These are phyloP conservation scores for Atherix ibis DNA, from an alignment of 2,888 invertebrate genomes.

Conservation along the genomic window DNA sequence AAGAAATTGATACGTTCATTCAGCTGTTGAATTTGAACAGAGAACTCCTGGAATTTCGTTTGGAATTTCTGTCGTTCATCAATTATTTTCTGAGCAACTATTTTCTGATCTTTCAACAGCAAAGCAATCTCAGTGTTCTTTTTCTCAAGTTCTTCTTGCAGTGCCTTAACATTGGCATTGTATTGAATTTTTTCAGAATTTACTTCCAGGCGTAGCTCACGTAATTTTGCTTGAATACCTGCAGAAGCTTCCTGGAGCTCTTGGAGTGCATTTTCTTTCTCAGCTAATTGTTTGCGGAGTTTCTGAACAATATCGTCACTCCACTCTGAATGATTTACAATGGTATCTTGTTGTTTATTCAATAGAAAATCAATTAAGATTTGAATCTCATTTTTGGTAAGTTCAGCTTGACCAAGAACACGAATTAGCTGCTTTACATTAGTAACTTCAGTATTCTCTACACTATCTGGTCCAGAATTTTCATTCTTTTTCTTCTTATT, in stretches of 20 bases:
- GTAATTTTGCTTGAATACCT: constrained; percentile 60
- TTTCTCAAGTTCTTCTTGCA: constrained; percentile 22
- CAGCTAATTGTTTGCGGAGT: constrained; percentile 73
- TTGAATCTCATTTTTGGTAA: constrained; percentile 78
- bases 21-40: constrained; percentile 23
- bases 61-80: constrained; percentile 30
- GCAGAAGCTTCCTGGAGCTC: constrained; percentile 62
- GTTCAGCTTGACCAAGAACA: constrained; percentile 61
- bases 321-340: constrained; percentile 68
- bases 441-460: constrained; percentile 52
- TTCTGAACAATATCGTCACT: constrained; percentile 77
- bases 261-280: constrained; percentile 61
- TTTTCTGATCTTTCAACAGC: constrained; percentile 25
- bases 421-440: constrained; percentile 53
- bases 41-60: constrained; percentile 24
- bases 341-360: constrained; percentile 72
- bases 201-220: constrained; percentile 49
- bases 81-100: constrained; percentile 23
- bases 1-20: constrained; percentile 16
- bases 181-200: constrained; percentile 28
- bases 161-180: constrained; percentile 23
- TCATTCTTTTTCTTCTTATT: constrained; percentile 45
- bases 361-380: constrained; percentile 74
- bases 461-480: constrained; percentile 29
- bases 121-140: constrained; percentile 24